Percentiles rank a stretch among this genome's conserved stretches.
These are phyloP conservation scores for Thalassoma bifasciatum DNA, from an alignment of 2,113 vertebrate genomes.

Conservation along the genomic window DNA sequence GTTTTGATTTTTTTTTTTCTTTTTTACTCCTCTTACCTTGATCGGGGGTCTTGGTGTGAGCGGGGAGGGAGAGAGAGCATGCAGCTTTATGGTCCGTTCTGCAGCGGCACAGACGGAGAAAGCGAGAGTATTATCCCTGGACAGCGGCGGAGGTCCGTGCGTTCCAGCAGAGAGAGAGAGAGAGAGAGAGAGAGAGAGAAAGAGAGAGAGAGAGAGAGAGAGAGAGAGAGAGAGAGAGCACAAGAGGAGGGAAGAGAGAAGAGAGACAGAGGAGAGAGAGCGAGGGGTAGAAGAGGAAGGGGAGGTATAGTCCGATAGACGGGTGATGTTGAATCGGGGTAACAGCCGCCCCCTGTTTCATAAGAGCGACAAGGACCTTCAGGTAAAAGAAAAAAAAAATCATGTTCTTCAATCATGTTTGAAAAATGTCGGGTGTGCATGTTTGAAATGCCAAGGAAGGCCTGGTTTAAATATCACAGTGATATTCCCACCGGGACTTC, in stretches of 20 bases:
- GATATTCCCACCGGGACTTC: slow-evolving; percentile 32
- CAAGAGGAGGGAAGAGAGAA: slow-evolving; percentile 17
- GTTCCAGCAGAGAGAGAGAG: slow-evolving; percentile 56
- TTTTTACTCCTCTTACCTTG: slow-evolving; percentile 54
- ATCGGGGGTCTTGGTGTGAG: slow-evolving; percentile 35
- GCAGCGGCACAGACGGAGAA: slow-evolving; percentile 57
- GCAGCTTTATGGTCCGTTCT: slow-evolving; percentile 65
- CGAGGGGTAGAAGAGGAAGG: slow-evolving; percentile 5
- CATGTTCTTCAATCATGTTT: not conserved
- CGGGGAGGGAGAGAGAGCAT: slow-evolving; percentile 19
- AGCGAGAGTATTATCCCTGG: slow-evolving; percentile 65
- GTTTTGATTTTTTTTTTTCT: too few relatives aligned
- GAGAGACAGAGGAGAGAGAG: slow-evolving; percentile 21
- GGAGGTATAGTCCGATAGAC: slow-evolving; percentile 24
- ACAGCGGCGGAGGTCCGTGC: slow-evolving; percentile 57
- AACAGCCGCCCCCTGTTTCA: slow-evolving; percentile 47
- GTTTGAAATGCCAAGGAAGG: slow-evolving; percentile 46
- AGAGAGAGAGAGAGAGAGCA: slow-evolving; percentile 10
- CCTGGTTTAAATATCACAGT: slow-evolving; percentile 43
- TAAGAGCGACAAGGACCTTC: slow-evolving; percentile 25
- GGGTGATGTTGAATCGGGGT: slow-evolving; percentile 46
- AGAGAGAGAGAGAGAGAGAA: slow-evolving; percentile 21
- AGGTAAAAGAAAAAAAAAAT: not conserved
- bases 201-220: slow-evolving; percentile 16
- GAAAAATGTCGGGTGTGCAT: slow-evolving; percentile 33